Base-by-base conservation (phyloP, 2,113 vertebrate genomes). In the Leptobrachium ailaonicum region DNA sequence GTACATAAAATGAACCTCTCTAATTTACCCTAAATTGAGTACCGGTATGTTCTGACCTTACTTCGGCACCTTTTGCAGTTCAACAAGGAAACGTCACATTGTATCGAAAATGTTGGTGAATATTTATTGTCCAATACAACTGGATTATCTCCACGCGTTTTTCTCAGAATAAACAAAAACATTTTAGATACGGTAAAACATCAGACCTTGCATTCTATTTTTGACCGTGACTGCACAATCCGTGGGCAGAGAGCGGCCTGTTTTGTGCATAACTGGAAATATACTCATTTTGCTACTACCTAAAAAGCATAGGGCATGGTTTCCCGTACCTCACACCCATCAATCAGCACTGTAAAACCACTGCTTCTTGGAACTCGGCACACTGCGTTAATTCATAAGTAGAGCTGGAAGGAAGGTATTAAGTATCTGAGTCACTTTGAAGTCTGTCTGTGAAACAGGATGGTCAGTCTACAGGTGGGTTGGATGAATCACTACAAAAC, bases 291-390 rank as follows among this genome's bases (percentile, higher is more conserved):
- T 60, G 56, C 53, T 56, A 80, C 63, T 74, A 58, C 42, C 67
- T 32, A 58, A 54, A 80, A 45, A 63, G 10, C 5, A 45, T 7
- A 41, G 47, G 9, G 70, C 54, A 60, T 4, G 64, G 63, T 66
- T 80, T 80, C 71, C 78, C 64, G 78, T 68, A 80, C 50, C 41
- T 12, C 54, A 67, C 78, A 67, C 70, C 78, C 78, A 74, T 80
- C 78, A 74, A 68, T 67, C 53, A 80, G 41, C 47, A 80, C 42
- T 66, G 20, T n/a, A 41, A 73, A 80, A 80, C 78, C 78, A 80
- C 78, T 74, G 45, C 62, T 68, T 60, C 71, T 68, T 80, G 78
- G 78, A 80, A 80, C 42, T 13, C 45, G 20, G 20, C 54, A 68
- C 71, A 68, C 47, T 41, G 63, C 56, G 56, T 74, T 67, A 74